phyloP scores from a whole-genome alignment of 2,797 vertebrate species.

The Columba guinea region DNA sequence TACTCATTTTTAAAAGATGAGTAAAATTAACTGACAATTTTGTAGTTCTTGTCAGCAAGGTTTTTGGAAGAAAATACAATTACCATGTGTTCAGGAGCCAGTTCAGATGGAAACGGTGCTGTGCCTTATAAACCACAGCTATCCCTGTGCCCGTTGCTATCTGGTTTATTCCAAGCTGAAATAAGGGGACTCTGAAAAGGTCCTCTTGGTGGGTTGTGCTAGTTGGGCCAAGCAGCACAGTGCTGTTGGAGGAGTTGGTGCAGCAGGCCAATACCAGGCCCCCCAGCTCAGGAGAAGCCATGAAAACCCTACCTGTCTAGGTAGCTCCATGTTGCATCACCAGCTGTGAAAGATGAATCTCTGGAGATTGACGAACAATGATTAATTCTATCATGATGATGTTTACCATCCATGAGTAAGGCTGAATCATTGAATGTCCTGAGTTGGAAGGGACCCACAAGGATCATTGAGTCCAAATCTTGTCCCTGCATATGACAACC shows the following conservation, averaged over 20 bases:
- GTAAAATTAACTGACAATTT: not conserved
- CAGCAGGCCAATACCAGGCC: not conserved
- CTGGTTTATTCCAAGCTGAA: not conserved
- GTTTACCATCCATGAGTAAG: accelerated
- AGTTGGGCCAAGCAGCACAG: accelerated
- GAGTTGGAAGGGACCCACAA: too few relatives aligned
- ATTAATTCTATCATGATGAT: accelerated
- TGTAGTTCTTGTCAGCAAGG: not conserved
- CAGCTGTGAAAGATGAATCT: not conserved
- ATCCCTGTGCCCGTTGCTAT: not conserved
- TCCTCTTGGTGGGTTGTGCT: accelerated
- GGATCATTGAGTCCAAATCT: too few relatives aligned
- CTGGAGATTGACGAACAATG: not conserved
- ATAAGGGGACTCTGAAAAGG: not conserved
- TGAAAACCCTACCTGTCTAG: not conserved
- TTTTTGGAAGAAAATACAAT: not conserved
- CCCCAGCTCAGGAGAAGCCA: not conserved
- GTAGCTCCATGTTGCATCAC: accelerated
- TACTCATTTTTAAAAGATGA: not conserved
- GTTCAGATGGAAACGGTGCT: not conserved
- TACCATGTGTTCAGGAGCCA: not conserved
- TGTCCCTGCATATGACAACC: too few relatives aligned
- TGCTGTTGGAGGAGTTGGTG: not conserved
- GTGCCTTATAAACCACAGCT: not conserved
- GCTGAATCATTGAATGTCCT: not conserved